Conservation (phyloP, 2,888 invertebrate genomes). For the Cantharis lateralis region DNA sequence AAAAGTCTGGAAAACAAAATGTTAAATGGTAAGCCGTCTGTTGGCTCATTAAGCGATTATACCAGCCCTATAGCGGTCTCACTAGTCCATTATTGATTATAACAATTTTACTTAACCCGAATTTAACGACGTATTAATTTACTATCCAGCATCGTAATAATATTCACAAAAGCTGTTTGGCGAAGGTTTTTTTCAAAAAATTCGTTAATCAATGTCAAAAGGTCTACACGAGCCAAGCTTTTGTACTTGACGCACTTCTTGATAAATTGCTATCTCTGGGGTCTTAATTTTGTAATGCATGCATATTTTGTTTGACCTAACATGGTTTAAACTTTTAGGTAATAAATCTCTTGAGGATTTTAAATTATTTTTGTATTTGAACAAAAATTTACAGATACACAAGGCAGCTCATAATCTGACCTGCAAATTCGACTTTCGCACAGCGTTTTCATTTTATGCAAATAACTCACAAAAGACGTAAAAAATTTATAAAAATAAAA, state of each 20-base stretch:
- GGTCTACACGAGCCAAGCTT: background rate
- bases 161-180: background rate
- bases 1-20: too few relatives aligned
- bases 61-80: too few relatives aligned
- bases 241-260: conserved; percentile 13
- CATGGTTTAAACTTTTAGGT: background rate
- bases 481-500: background rate
- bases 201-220: conserved; percentile 16
- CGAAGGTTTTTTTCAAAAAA: background rate
- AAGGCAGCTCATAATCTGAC: background rate
- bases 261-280: conserved; percentile 14
- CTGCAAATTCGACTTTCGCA: background rate
- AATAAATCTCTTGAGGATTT: background rate
- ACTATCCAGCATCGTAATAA: background rate
- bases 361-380: background rate
- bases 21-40: too few relatives aligned
- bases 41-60: too few relatives aligned
- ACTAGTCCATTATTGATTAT: background rate
- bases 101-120: background rate
- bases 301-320: background rate
- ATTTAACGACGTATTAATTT: background rate
- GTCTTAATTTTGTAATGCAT: conserved; percentile 11
- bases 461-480: background rate
- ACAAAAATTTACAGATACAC: background rate
- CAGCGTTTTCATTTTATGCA: background rate